phyloP scores from a whole-genome alignment of 2,888 invertebrate genomes.

The Euphydryas editha region DNA sequence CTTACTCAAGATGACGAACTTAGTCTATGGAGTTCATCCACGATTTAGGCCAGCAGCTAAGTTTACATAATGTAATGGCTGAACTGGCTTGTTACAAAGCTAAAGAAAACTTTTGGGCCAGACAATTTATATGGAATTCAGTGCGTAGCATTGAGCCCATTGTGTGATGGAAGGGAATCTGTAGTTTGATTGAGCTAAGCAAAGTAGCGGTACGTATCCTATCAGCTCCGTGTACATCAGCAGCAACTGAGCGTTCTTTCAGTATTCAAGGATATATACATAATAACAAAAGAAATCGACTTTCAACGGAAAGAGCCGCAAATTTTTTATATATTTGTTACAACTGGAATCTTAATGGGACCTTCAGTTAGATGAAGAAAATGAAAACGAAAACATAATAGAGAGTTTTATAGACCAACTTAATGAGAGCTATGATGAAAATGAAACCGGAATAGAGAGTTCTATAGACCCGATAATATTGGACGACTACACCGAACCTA shows the following conservation, averaged over 20 bases:
- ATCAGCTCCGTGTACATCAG: constrained; percentile 39
- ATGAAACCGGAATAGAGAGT: too few species aligned
- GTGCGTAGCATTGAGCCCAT: constrained; percentile 22
- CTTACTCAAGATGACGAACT: too few species aligned
- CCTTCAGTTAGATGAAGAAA: neutral
- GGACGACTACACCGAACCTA: too few species aligned
- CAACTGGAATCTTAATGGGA: constrained; percentile 31
- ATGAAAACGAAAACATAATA: too few species aligned
- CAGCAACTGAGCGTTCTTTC: neutral
- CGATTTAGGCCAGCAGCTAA: too few species aligned
- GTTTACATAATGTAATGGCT: too few species aligned
- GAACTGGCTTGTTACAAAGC: constrained; percentile 24
- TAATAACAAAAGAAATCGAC: constrained; percentile 43
- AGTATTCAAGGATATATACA: constrained; percentile 37
- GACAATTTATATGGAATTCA: constrained; percentile 24
- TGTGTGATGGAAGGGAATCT: constrained; percentile 35
- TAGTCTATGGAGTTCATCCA: too few species aligned
- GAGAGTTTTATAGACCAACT: too few species aligned
- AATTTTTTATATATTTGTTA: constrained; percentile 36
- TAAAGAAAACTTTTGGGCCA: too few species aligned
- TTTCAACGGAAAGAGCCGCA: constrained; percentile 39
- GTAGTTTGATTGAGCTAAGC: constrained; percentile 34
- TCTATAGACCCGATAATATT: too few species aligned
- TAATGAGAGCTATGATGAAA: too few species aligned
- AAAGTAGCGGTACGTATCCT: constrained; percentile 14